A percentile compares a stretch with the other conserved stretches of the same genome.
Conservation (phyloP, 2,888 invertebrate genomes). For the Lasioglossum vierecki region DNA sequence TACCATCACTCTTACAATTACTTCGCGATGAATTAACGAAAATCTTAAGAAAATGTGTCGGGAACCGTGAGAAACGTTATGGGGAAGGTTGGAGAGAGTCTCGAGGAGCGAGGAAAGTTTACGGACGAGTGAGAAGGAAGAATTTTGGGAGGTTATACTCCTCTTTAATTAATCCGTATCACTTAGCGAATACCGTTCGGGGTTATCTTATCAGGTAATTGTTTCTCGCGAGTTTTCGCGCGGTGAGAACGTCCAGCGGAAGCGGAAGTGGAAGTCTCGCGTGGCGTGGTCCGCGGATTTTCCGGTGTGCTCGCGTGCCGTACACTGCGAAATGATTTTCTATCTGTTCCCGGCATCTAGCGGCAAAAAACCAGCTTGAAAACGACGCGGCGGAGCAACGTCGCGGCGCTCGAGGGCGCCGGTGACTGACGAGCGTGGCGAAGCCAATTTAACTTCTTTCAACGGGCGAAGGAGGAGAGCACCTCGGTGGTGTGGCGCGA, state of each 20-base stretch:
- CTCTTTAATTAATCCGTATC: background rate
- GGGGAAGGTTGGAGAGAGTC: background rate
- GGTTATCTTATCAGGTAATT: slow-evolving; percentile 7
- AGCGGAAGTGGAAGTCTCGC: slow-evolving; percentile 3
- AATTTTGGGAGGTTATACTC: background rate
- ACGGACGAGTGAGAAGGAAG: background rate
- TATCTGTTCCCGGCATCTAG: slow-evolving; percentile 59
- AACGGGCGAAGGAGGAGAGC: slow-evolving; percentile 44
- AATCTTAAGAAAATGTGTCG: background rate
- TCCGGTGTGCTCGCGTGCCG: slow-evolving; percentile 28
- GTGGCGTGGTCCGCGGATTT: slow-evolving; percentile 21
- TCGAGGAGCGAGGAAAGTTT: background rate
- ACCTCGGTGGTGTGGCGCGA: slow-evolving; percentile 21
- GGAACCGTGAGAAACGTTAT: background rate
- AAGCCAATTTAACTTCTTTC: slow-evolving; percentile 74
- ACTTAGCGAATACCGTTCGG: background rate
- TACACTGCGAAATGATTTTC: slow-evolving; percentile 58
- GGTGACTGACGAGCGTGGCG: slow-evolving; percentile 70
- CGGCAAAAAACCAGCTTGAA: slow-evolving; percentile 15
- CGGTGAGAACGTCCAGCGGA: background rate
- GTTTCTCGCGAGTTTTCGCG: background rate
- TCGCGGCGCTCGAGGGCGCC: slow-evolving; percentile 46
- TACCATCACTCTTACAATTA: too few species aligned
- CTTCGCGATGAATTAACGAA: too few species aligned
- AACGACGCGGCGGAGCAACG: background rate